Percentiles rank a stretch among this genome's conserved stretches.
Conservation (phyloP, 2,888 invertebrate genomes). For the Hydrotaea cyrtoneurina region DNA sequence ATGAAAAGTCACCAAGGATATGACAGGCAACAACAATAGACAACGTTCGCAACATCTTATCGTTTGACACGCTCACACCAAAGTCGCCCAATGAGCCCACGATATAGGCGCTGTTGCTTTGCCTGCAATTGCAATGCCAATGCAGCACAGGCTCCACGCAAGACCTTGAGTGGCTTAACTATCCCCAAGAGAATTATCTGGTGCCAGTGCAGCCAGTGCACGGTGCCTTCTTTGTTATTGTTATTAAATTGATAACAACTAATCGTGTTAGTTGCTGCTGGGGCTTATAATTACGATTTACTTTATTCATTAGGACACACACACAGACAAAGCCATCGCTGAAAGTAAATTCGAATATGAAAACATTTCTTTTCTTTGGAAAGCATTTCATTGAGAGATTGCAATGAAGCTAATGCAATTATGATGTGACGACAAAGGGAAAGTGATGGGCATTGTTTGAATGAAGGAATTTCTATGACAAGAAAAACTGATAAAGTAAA, state of each 20-base stretch:
- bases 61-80: not conserved
- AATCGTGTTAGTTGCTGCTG: slow-evolving; percentile 53
- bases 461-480: not conserved
- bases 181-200: slow-evolving; percentile 34
- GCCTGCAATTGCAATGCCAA: not conserved
- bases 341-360: not conserved
- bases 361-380: not conserved
- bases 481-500: too few species aligned
- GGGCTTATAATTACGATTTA: slow-evolving; percentile 41
- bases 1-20: not conserved
- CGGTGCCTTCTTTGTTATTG: not conserved
- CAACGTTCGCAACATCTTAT: not conserved
- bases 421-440: not conserved
- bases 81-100: slow-evolving; percentile 18
- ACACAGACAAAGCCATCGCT: not conserved
- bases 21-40: not conserved
- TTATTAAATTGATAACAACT: slow-evolving; percentile 44
- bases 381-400: not conserved
- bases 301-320: slow-evolving; percentile 21
- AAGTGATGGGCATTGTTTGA: not conserved
- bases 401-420: not conserved
- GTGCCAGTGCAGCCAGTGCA: slow-evolving; percentile 20
- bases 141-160: not conserved
- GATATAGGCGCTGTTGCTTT: not conserved
- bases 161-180: slow-evolving; percentile 23